Percentiles rank a stretch among this genome's conserved stretches.
Conservation (phyloP, 92 coral and sea anemone species). For the Chrysogorgia sp. region DNA sequence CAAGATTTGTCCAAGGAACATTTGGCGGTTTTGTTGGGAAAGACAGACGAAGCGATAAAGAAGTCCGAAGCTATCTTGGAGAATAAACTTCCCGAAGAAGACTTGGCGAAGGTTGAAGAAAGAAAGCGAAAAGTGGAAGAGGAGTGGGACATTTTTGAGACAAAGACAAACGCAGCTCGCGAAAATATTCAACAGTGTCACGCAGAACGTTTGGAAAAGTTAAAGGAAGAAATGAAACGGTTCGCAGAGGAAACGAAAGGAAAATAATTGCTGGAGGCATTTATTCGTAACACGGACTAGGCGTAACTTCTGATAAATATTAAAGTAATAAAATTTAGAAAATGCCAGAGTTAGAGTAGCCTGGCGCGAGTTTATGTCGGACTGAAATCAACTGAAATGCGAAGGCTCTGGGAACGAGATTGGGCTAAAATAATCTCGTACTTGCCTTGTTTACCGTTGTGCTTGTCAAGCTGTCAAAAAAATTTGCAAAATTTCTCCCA, state of each 20-base stretch:
- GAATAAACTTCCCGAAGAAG: conserved; percentile 74
- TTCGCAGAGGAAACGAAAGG: conserved; percentile 69
- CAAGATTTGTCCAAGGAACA: conserved; percentile 56
- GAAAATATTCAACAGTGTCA: conserved; percentile 19
- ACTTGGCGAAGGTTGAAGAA: conserved; percentile 67
- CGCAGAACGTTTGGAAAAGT: conserved; percentile 58
- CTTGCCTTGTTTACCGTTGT: no score
- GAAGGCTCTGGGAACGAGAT: no score
- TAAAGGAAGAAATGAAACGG: conserved; percentile 70
- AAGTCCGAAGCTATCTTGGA: conserved; percentile 82
- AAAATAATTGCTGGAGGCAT: conserved; percentile 26
- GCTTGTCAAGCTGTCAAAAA: no score
- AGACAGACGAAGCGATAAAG: conserved; percentile 72
- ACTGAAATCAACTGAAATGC: no score
- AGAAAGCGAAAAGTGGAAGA: conserved; percentile 64
- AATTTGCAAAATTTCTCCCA: no score
- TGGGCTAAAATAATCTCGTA: no score
- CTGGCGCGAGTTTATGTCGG: no score
- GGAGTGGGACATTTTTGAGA: conserved; percentile 76
- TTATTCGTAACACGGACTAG: no score
- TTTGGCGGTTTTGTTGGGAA: conserved; percentile 65
- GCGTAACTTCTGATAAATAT: no score
- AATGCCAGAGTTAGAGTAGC: no score
- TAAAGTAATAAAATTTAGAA: neutral
- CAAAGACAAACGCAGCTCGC: conserved; percentile 40